Base-by-base conservation (phyloP, 2,797 vertebrate species). In the Peromyscus aztecus region DNA sequence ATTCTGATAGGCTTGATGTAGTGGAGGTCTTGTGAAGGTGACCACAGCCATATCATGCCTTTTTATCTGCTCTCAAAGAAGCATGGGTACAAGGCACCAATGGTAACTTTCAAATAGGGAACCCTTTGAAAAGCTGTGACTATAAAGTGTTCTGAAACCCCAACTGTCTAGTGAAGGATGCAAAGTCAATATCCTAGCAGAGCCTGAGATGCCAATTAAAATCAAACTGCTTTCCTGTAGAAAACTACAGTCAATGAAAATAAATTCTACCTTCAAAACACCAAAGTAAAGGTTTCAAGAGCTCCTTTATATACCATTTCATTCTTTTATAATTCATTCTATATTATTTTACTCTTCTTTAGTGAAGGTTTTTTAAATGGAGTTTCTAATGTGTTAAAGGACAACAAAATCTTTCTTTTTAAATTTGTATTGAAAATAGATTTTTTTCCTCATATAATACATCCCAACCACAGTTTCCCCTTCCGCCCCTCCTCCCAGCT, bases 361-460 rank as follows among this genome's bases (percentile, higher is more conserved):
- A 24, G 61, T 80, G 93, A 77, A 96, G 34, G 2, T 81, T 97
- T 97, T 52, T 52, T 52, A 52, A 81, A 49, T 95, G 43, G 92
- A 11, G 4, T 88, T 93, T 9, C 71, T 86, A 76, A 89, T 81
- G 17, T 85, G 37, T 63, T 90, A 49, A 93, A 87, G 89, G 65
- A 57, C 3, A 71, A 34, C 16, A 65, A 84, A 49, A 8, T 65
- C 83, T 87, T n/a, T 84, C n/a, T 65, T 27, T 84, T 43, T 21
- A 46, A 63, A 65, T 31, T 65, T 46, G 43, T 65, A 13, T 63
- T 65, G 29, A 65, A 34, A 84, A 46, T 34, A 46, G 29, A 46
- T 46, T 34, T 17, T 84, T 65, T 46, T 19, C 40, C 19, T 65
- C 40, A 46, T 65, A 65, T 17, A 84, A 34, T 13, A 34, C 40